Percentiles rank a stretch among this genome's conserved stretches.
Conservation (phyloP, 2,888 invertebrate species). For the Eucriotettix oculatus region DNA sequence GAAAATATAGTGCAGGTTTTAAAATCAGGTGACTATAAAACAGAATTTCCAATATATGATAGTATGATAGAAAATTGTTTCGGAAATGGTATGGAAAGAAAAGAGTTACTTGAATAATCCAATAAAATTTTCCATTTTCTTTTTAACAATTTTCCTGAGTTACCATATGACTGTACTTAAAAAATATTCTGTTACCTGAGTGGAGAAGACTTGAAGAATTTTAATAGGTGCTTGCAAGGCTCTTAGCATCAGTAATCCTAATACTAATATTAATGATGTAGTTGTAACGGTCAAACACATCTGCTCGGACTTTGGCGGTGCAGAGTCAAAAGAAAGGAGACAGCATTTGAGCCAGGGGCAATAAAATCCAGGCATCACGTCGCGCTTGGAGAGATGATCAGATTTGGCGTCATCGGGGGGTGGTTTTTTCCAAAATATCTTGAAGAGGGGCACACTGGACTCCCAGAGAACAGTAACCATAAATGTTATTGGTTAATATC, state of each 20-base stretch:
- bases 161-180: not conserved
- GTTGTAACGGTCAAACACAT: no score
- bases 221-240: not conserved
- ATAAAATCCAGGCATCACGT: no score
- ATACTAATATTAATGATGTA: not conserved
- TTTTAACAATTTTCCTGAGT: not conserved
- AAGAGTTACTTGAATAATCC: conserved; percentile 5
- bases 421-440: no score
- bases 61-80: conserved; percentile 5
- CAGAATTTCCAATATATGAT: conserved; percentile 9
- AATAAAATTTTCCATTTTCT: not conserved
- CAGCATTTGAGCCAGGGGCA: no score
- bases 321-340: no score
- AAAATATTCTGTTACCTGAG: not conserved
- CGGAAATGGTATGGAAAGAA: conserved; percentile 6
- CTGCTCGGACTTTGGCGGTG: no score
- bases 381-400: no score
- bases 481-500: no score
- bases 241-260: not conserved
- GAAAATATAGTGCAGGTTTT: conserved; percentile 8
- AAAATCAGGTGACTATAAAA: conserved; percentile 8
- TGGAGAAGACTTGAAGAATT: not conserved
- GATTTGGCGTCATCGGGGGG: no score
- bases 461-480: no score
- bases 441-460: no score